Evolutionary conservation across 2,797 vertebrate genomes (phyloP), one percentile per base, ranked within the genome.

Genomic region (Poecilia wingei): DNA sequence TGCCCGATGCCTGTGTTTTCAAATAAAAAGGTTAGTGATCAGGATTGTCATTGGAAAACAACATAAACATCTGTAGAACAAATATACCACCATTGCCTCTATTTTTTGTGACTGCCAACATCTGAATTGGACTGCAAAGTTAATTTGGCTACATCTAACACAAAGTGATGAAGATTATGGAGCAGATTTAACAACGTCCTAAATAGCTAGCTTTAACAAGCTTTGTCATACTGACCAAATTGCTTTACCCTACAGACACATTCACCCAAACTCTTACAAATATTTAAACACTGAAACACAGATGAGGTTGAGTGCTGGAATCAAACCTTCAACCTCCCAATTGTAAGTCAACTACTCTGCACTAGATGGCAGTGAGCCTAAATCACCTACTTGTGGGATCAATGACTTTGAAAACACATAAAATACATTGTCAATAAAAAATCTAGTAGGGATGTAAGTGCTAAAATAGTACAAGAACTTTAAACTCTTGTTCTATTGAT

Each of bases 1-100:
- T 96, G 94, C 78, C 95, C 95, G 28, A 94, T 95, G 93, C 93
- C 92, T 93, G 73, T n/a, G 76, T 28, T 33, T 20, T 76, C 20
- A 80, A 31, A 89, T 3, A 83, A 10, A 71, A 74, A 70, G 14
- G 20, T 61, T 2, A 47, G 41, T 49, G 25, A 51, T 4, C 36
- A 28, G n/a, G 39, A 61, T 59, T 1, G 12, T 18, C 22, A 8
- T 28, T 43, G n/a, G n/a, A 59, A 59, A 31, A 28, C 12, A 6
- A 46, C 16, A 31, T 0, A 33, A 0, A 14, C 14, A 72, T 31
- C n/a, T 18, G 6, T 31, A 72, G 25, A 25, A 70, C 25, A 70
- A 45, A 45, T n/a, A 8, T n/a, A 46, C 43, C 3, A 3, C 7
- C 33, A 8, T 18, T 66, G 31, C 5, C 3, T 39, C 18, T 6